Conservation (phyloP, 2,797 vertebrate species). For the Dendrocincla fuliginosa region DNA sequence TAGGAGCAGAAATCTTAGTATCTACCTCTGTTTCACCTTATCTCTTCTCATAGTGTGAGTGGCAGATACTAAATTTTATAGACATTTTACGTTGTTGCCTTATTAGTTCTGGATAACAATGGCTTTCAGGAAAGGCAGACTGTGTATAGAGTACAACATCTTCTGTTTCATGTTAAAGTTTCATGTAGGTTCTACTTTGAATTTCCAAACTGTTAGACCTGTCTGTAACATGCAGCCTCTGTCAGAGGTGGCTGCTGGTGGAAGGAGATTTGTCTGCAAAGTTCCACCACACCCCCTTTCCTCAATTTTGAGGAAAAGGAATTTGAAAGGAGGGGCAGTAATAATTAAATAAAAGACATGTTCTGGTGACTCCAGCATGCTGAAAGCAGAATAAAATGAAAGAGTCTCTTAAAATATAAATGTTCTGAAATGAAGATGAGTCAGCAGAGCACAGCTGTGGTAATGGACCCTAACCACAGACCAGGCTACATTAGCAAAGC, state of each 20-base stretch:
- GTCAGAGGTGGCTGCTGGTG: background rate
- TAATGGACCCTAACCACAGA: background rate
- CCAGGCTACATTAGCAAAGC: accelerated
- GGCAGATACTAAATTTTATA: background rate
- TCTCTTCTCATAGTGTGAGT: background rate
- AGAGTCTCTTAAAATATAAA: background rate
- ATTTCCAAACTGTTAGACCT: background rate
- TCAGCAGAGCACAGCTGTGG: background rate
- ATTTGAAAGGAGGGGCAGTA: background rate
- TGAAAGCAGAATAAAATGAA: background rate
- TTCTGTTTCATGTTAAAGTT: background rate
- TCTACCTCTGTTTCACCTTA: background rate
- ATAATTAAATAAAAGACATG: background rate
- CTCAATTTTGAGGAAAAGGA: background rate
- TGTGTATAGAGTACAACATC: background rate
- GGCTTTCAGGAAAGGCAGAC: background rate
- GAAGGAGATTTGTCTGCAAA: background rate
- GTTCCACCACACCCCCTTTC: background rate
- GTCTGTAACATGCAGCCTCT: background rate
- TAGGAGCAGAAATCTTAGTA: background rate
- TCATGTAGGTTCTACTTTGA: accelerated
- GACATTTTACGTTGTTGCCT: background rate
- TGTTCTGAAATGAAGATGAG: background rate
- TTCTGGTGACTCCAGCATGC: background rate
- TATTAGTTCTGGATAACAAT: background rate